Conservation (phyloP, 2,113 vertebrate genomes). For the Ovis canadensis region DNA sequence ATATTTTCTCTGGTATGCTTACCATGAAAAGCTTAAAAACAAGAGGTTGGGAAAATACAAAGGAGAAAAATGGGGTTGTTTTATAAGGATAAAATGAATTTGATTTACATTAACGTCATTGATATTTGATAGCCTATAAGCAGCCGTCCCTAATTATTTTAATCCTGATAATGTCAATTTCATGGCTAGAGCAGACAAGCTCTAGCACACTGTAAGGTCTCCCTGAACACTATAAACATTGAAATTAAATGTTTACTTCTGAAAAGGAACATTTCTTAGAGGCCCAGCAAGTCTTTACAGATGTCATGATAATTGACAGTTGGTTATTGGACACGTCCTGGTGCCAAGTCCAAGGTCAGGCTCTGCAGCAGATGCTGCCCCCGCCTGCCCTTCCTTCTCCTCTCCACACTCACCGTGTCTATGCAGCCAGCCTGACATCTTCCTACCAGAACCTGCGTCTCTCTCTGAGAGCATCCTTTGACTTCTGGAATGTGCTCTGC, state of each 20-base stretch:
- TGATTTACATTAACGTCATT: conserved; percentile 22
- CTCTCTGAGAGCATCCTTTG: background rate
- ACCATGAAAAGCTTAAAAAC: background rate
- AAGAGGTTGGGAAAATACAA: background rate
- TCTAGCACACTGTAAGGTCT: background rate
- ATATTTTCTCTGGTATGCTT: background rate
- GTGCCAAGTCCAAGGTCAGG: background rate
- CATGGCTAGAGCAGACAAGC: background rate
- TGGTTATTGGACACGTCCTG: background rate
- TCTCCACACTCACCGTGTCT: accelerated
- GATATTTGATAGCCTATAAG: background rate
- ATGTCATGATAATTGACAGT: background rate
- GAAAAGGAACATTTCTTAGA: background rate
- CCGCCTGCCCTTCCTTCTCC: no score
- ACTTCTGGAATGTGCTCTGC: background rate
- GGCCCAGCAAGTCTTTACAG: background rate
- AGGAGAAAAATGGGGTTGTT: background rate
- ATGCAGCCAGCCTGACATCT: background rate
- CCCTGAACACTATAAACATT: background rate
- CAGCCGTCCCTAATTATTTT: background rate
- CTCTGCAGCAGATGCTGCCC: background rate
- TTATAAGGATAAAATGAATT: conserved; percentile 8
- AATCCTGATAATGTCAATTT: background rate
- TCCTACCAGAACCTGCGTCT: background rate
- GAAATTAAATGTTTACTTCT: background rate